Evolutionary conservation across 2,888 invertebrate genomes (phyloP).

Genomic region (Mesoligia furuncula): DNA sequence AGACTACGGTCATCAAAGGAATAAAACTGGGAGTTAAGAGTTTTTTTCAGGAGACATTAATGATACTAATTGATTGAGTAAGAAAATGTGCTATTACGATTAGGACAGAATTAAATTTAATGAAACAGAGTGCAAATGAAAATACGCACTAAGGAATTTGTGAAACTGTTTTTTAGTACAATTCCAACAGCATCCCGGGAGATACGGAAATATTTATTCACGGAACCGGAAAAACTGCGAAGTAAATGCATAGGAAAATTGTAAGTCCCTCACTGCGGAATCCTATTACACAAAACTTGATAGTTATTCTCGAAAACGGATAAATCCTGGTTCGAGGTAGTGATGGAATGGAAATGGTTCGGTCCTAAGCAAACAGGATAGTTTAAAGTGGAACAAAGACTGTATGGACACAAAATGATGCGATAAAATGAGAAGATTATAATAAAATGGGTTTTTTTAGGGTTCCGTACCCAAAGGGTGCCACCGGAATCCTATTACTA

Average conservation of each 20-base stretch:
- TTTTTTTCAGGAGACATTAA: not conserved
- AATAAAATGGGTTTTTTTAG: not conserved
- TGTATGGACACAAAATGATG: not conserved
- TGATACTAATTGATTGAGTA: not conserved
- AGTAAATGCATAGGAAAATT: slow-evolving; percentile 27
- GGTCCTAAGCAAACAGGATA: slow-evolving; percentile 24
- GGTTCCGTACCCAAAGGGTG: too few species aligned
- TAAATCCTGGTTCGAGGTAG: slow-evolving; percentile 13
- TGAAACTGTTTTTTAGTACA: not conserved
- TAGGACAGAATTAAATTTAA: too few species aligned
- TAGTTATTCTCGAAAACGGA: slow-evolving; percentile 21
- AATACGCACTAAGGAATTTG: not conserved
- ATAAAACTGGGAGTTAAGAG: not conserved
- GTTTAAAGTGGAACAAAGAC: slow-evolving; percentile 3
- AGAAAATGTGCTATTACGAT: not conserved
- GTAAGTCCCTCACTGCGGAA: slow-evolving; percentile 14
- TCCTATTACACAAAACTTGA: slow-evolving; percentile 37
- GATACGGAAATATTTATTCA: slow-evolving; percentile 33
- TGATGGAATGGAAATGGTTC: slow-evolving; percentile 7
- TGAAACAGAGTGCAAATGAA: not conserved
- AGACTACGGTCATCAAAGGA: too few species aligned
- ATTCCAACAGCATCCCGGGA: not conserved
- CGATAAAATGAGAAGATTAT: not conserved
- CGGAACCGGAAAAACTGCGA: slow-evolving; percentile 24
- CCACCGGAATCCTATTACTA: too few species aligned